Evolutionary conservation across 2,888 invertebrate species (phyloP).

Genomic region (Phasia obesa): DNA sequence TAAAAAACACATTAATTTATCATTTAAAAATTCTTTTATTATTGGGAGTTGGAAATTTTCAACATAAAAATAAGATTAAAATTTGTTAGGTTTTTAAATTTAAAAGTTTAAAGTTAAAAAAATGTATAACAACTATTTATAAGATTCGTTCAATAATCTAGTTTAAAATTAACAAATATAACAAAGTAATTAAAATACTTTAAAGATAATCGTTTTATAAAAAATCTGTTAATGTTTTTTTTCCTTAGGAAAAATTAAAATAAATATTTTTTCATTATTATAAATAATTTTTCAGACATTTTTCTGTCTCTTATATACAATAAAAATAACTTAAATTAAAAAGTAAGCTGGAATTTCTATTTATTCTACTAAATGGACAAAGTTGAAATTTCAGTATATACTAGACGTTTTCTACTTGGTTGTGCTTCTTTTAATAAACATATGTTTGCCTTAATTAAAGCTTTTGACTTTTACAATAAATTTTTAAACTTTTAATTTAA

Average conservation of each 20-base stretch:
- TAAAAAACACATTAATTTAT: too few species aligned
- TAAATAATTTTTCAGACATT: too few species aligned
- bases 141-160: too few species aligned
- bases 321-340: conserved; percentile 21
- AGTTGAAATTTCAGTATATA: conserved; percentile 25
- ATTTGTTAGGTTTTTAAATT: background rate
- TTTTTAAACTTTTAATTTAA: conserved; percentile 49
- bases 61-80: conserved; percentile 49
- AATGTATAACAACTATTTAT: conserved; percentile 8
- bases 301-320: background rate
- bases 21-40: background rate
- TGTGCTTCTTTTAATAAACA: conserved; percentile 16
- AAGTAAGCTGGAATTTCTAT: conserved; percentile 17
- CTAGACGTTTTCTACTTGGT: conserved; percentile 10
- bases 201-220: conserved; percentile 18
- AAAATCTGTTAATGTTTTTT: background rate
- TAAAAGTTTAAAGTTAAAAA: background rate
- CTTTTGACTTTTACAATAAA: conserved; percentile 38
- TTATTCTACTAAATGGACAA: conserved; percentile 46
- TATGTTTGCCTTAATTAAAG: conserved; percentile 19
- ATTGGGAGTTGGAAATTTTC: conserved; percentile 28
- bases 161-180: conserved; percentile 24
- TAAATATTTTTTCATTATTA: conserved; percentile 16
- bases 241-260: conserved; percentile 50
- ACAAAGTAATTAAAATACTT: conserved; percentile 20